A percentile compares a stretch with the other conserved stretches of the same genome.
Conservation (phyloP, 2,888 invertebrate species). For the Cryptus viduatorius region DNA sequence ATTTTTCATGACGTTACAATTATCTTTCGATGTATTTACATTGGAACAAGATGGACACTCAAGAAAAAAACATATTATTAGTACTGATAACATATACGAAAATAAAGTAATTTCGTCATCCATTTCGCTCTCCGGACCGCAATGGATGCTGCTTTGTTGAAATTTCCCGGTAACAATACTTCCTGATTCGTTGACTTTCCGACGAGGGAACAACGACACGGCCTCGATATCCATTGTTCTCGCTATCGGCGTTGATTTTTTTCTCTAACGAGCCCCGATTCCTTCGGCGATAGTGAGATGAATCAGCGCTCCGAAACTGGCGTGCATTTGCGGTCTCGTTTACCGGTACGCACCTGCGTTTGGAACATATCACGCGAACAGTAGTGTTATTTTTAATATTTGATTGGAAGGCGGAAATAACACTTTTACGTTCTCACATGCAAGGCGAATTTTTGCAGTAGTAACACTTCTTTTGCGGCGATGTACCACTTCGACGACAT, state of each 20-base stretch:
- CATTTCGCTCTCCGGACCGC: slow-evolving; percentile 36
- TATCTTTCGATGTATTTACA: slow-evolving; percentile 9
- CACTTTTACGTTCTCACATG: slow-evolving; percentile 67
- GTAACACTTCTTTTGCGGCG: slow-evolving; percentile 75
- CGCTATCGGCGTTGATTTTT: slow-evolving; percentile 20
- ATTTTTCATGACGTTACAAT: slow-evolving; percentile 1
- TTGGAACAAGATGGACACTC: not conserved
- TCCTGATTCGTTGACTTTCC: slow-evolving; percentile 45
- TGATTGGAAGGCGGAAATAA: not conserved
- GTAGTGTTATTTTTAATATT: not conserved
- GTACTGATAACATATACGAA: not conserved
- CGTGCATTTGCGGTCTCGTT: slow-evolving; percentile 35
- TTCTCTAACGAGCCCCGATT: slow-evolving; percentile 27
- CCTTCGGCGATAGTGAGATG: slow-evolving; percentile 53
- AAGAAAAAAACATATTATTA: slow-evolving; percentile 15
- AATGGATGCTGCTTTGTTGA: slow-evolving; percentile 7
- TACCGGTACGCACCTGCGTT: slow-evolving; percentile 41
- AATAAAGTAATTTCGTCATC: slow-evolving; percentile 42
- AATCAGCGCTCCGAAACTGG: slow-evolving; percentile 54
- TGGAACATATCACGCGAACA: not conserved
- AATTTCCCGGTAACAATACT: slow-evolving; percentile 57
- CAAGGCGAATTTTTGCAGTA: slow-evolving; percentile 80
- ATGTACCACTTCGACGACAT: slow-evolving; percentile 68
- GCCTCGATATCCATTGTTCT: slow-evolving; percentile 44
- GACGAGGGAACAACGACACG: slow-evolving; percentile 40